Evolutionary conservation across 2,113 vertebrate species (phyloP), one percentile per base, ranked within the genome.

Genomic region (Meles meles): DNA sequence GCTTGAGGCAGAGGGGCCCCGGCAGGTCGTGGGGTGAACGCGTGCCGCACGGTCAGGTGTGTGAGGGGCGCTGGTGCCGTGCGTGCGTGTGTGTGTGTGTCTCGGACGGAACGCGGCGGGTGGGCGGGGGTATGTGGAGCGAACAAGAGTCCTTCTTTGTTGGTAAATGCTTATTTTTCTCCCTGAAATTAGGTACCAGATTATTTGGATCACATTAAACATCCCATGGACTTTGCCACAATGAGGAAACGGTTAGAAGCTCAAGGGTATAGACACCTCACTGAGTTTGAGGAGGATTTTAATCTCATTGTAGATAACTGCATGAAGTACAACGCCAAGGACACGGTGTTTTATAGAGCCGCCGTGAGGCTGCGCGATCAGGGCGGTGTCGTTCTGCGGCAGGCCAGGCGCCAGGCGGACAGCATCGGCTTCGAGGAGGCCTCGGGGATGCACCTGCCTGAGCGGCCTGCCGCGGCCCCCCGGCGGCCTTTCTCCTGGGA

Each of bases 251-350:
- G 99, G 76, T 98, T 99, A 55, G 99, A 99, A 49, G 98, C 98
- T 14, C 99, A 99, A 98, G 98, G 98, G 96, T 99, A 99, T 98
- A 98, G 94, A 97, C 99, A 99, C 97, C 98, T 99, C 80, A 98
- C 99, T 44, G 99, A 99, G 95, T 99, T 99, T 95, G 99, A 99
- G 98, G 99, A 98, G 2, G 99, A 99, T 98, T 99, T 99, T 96
- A 99, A 99, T 98, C 99, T 99, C 93, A 99, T 99, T 29, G 93
- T 99, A 95, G 99, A 99, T 96, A 99, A 99, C 97, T 99, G 99
- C 98, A 99, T 99, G 99, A 99, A 99, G 97, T 99, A 99, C 98
- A 99, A 99, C 98, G 99, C 99, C 90, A 99, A 99, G 98, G 99
- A 99, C 98, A 99, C 99, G 2, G 99, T 99, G 98, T 99, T 99